Evolutionary conservation across 2,888 invertebrate species (phyloP).

Genomic region (Matsumyia berberina): DNA sequence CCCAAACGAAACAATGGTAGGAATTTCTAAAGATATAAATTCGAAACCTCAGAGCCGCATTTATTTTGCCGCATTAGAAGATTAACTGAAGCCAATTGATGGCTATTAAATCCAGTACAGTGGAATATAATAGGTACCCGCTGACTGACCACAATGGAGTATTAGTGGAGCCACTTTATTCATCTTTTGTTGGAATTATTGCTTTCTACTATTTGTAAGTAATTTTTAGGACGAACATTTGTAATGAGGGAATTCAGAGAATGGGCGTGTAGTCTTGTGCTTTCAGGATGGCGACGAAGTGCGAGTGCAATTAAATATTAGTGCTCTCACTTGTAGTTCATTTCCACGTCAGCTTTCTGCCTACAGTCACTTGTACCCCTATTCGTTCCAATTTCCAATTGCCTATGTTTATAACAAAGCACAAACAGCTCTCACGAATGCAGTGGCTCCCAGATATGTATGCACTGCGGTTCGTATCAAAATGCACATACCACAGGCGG

Average conservation of each 20-base stretch:
- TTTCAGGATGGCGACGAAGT: neutral
- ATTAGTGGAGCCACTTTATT: constrained; percentile 31
- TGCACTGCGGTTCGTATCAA: neutral
- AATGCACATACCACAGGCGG: constrained; percentile 8
- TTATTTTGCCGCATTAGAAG: constrained; percentile 50
- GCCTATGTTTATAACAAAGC: neutral
- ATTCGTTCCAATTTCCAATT: neutral
- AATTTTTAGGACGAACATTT: neutral
- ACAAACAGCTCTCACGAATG: neutral
- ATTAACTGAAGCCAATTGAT: constrained; percentile 64
- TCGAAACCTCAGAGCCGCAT: constrained; percentile 37
- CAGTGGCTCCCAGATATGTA: neutral
- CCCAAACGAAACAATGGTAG: constrained; percentile 1
- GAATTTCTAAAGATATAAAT: constrained; percentile 19
- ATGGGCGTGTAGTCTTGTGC: neutral
- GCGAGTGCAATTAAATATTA: constrained; percentile 15
- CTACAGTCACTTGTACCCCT: neutral
- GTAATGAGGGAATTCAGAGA: neutral
- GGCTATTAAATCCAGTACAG: constrained; percentile 56
- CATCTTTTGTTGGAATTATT: constrained; percentile 21
- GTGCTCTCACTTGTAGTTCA: neutral
- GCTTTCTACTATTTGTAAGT: constrained; percentile 10
- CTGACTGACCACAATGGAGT: constrained; percentile 32
- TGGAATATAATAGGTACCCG: constrained; percentile 51
- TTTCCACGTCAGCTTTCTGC: neutral